A percentile compares a stretch with the other conserved stretches of the same genome.
phyloP scores from a whole-genome alignment of 53 echinoderm and acorn worm genomes.

The Pentamera pediparva region DNA sequence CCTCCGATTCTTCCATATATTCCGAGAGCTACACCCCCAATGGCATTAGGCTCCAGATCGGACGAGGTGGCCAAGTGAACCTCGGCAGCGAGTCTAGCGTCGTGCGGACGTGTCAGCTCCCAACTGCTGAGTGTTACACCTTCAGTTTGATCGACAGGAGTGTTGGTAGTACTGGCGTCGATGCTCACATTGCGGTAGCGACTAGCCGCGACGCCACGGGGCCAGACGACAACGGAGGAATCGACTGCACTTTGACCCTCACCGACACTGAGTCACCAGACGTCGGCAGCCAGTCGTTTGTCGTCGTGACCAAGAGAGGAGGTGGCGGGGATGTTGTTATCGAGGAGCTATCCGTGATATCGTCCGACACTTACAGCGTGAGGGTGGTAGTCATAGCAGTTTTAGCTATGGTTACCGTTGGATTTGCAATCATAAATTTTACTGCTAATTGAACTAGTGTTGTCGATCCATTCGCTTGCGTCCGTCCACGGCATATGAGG shows the following conservation, averaged over 20 bases:
- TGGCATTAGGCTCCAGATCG: not conserved
- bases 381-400: too few relatives aligned
- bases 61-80: not conserved
- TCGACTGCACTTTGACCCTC: not conserved
- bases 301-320: not conserved
- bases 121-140: slow-evolving; percentile 13
- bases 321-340: slow-evolving; percentile 18
- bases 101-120: not conserved
- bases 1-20: not conserved
- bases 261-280: not conserved
- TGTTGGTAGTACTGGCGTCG: not conserved
- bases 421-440: too few relatives aligned
- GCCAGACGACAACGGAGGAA: slow-evolving; percentile 6
- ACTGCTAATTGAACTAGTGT: too few relatives aligned
- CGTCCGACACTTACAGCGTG: not conserved
- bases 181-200: not conserved
- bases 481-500: too few relatives aligned
- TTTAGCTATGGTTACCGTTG: too few relatives aligned
- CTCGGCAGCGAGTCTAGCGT: not conserved
- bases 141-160: not conserved
- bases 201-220: not conserved
- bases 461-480: too few relatives aligned
- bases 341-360: not conserved
- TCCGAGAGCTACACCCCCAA: not conserved
- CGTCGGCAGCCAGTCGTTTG: slow-evolving; percentile 4